phyloP scores from a whole-genome alignment of 2,888 invertebrate species.

The Cartodere bifasciata region DNA sequence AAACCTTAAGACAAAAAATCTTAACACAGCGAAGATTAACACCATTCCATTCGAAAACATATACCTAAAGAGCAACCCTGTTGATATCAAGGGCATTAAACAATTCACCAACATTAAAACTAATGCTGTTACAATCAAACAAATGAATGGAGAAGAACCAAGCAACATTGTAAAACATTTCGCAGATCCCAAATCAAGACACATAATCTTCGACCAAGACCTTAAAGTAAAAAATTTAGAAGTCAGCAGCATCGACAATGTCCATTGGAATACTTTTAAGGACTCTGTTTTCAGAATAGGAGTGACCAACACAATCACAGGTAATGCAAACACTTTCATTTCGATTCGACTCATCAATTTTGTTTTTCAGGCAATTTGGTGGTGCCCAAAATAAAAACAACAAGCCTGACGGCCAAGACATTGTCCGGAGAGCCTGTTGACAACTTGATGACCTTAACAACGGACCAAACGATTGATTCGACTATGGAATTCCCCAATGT shows the following conservation, averaged over 20 bases:
- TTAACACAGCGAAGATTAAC: constrained; percentile 21
- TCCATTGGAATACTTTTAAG: constrained; percentile 26
- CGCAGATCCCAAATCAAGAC: constrained; percentile 10
- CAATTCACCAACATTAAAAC: constrained; percentile 19
- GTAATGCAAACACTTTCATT: constrained; percentile 11
- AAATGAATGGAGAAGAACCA: constrained; percentile 16
- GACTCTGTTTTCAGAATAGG: constrained; percentile 25
- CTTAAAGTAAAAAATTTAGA: constrained; percentile 23
- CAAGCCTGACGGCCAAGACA: constrained; percentile 15
- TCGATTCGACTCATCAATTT: constrained; percentile 1
- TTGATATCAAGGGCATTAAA: constrained; percentile 22
- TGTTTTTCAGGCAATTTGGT: constrained; percentile 21
- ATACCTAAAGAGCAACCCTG: constrained; percentile 19
- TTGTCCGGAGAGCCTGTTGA: constrained; percentile 17
- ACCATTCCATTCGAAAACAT: constrained; percentile 21
- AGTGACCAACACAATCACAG: constrained; percentile 18
- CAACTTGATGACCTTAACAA: constrained; percentile 25
- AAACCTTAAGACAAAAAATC: constrained; percentile 18
- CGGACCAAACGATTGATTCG: constrained; percentile 25
- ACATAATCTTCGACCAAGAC: constrained; percentile 18
- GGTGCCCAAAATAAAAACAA: constrained; percentile 16
- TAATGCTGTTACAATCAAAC: constrained; percentile 11
- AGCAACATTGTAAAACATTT: constrained; percentile 7
- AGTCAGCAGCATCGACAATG: constrained; percentile 25
- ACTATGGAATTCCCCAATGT: constrained; percentile 22